Base-by-base conservation (phyloP, 2,888 invertebrate species). In the Drosophila paramelanica region DNA sequence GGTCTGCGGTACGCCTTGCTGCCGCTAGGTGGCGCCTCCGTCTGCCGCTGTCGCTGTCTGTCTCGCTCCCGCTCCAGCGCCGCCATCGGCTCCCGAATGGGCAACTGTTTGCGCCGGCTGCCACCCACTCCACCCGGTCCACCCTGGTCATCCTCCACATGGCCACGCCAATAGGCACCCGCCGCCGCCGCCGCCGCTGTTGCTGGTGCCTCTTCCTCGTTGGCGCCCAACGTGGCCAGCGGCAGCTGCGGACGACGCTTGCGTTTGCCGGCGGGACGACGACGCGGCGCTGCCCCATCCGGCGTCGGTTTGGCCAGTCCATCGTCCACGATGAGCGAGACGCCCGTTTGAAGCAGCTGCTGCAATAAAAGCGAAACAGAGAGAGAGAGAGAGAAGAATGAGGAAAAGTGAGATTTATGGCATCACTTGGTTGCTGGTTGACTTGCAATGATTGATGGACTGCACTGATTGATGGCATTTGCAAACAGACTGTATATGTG, bases 1-100 rank as follows among this genome's bases (percentile, higher is more conserved):
- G 92, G 92, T 13, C 91, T 91, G 7, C 92, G 88, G 58, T 93
- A 93, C 49, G 91, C 91, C 88, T 89, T 93, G 79, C 79, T 89
- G 33, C 77, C 74, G 14, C 58, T 62, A 31, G 73, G 61, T 10
- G 77, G 68, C 14, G 77, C 42, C 60, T 81, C 76, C 8, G 64
- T 61, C 36, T 71, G 57, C 31, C 84, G 76, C 46, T 88, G 82
- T 11, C 88, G 81, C 56, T 89, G 89, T 27, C 79, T 81, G 11
- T 91, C 90, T 5, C 90, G 88, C 49, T 92, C 92, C 3, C 90
- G 87, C 60, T 92, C 92, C 13, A 92, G 53, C 2, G 91, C 91
- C 0, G 91, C 90, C 67, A 92, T 72, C 1, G 91, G 92, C 52
- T 92, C 91, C 14, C 91, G 68, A 17, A 90, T 77, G 20, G 84